Conservation (phyloP, 1,140 invertebrate genomes). For the Calephelis nemesis region DNA sequence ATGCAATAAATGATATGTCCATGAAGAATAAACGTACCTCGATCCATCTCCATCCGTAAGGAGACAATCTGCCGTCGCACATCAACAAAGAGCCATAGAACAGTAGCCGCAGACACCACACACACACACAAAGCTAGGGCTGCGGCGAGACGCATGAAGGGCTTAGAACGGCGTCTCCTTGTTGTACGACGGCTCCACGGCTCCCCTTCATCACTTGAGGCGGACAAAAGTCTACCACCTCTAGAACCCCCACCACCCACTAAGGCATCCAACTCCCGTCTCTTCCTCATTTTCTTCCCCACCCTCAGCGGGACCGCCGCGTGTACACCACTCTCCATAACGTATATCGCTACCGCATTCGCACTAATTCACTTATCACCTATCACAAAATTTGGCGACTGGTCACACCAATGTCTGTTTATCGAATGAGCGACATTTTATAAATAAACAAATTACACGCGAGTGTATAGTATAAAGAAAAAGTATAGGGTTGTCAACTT, state of each 20-base stretch:
- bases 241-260: slow-evolving; percentile 65
- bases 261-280: slow-evolving; percentile 80
- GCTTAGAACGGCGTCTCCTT: slow-evolving; percentile 49
- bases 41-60: slow-evolving; percentile 83
- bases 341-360: slow-evolving; percentile 55
- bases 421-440: slow-evolving; percentile 46
- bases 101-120: slow-evolving; percentile 82
- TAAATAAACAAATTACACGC: slow-evolving; percentile 14
- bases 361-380: slow-evolving; percentile 49
- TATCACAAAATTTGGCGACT: slow-evolving; percentile 32
- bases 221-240: slow-evolving; percentile 71
- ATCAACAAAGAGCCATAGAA: slow-evolving; percentile 85
- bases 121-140: slow-evolving; percentile 82
- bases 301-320: slow-evolving; percentile 73
- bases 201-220: slow-evolving; percentile 80
- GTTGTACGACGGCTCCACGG: slow-evolving; percentile 54
- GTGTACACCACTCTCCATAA: slow-evolving; percentile 69
- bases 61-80: slow-evolving; percentile 83
- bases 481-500: too few relatives aligned
- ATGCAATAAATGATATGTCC: too few relatives aligned
- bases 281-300: slow-evolving; percentile 82
- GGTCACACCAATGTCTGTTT: slow-evolving; percentile 31
- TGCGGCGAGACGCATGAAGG: slow-evolving; percentile 80
- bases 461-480: not conserved
- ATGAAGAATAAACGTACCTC: slow-evolving; percentile 74